These are phyloP conservation scores for Polymixis lichenea DNA, from an alignment of 2,888 invertebrate species.

Conservation along the genomic window DNA sequence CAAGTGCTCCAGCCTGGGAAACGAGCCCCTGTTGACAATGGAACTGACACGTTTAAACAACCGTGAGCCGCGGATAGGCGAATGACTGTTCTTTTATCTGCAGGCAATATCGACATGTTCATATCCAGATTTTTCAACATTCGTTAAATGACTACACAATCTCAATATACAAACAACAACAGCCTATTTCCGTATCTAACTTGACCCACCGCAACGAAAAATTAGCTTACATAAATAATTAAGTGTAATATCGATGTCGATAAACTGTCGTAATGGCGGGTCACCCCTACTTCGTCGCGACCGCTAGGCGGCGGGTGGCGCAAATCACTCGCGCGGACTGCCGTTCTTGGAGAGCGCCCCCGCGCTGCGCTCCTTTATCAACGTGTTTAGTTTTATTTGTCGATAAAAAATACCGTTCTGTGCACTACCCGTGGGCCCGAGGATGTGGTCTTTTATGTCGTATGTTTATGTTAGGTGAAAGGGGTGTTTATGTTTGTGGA, in stretches of 20 bases:
- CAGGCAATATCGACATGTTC: slow-evolving; percentile 13
- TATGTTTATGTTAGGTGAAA: slow-evolving; percentile 54
- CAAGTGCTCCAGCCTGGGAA: slow-evolving; percentile 63
- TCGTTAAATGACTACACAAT: neutral
- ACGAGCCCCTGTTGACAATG: slow-evolving; percentile 64
- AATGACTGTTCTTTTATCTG: slow-evolving; percentile 33
- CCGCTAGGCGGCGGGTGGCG: slow-evolving; percentile 86
- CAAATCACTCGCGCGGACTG: slow-evolving; percentile 90
- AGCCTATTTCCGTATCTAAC: slow-evolving; percentile 4
- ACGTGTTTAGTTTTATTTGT: slow-evolving; percentile 79
- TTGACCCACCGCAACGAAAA: slow-evolving; percentile 46
- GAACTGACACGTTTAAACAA: slow-evolving; percentile 65
- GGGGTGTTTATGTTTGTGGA: slow-evolving; percentile 42
- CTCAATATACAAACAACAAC: slow-evolving; percentile 9
- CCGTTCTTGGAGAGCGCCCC: slow-evolving; percentile 85
- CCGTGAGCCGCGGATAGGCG: slow-evolving; percentile 45
- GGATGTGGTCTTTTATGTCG: slow-evolving; percentile 63
- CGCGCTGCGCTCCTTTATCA: slow-evolving; percentile 78
- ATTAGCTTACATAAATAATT: slow-evolving; percentile 43
- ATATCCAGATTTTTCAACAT: neutral
- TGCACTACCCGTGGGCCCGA: slow-evolving; percentile 55
- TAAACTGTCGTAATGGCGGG: slow-evolving; percentile 50
- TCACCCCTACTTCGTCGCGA: slow-evolving; percentile 84
- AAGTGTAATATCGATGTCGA: slow-evolving; percentile 74
- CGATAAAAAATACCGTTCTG: slow-evolving; percentile 76